These are phyloP conservation scores for Capromys pilorides DNA, from an alignment of 2,797 vertebrate genomes.

Conservation along the genomic window DNA sequence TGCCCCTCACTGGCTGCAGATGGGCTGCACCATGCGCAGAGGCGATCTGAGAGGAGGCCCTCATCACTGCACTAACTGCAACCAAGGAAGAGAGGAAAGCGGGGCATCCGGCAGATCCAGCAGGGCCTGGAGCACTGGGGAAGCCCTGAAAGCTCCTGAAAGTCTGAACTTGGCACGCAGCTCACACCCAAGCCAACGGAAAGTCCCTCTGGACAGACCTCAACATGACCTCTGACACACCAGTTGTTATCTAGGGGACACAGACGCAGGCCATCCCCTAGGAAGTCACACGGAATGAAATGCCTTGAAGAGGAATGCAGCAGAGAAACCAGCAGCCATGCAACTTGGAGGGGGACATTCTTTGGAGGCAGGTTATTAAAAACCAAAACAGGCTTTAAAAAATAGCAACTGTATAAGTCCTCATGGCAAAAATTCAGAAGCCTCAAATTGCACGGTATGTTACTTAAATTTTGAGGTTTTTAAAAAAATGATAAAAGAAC, in stretches of 20 bases:
- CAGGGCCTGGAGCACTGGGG: not conserved
- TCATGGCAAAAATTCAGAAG: not conserved
- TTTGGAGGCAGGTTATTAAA: not conserved
- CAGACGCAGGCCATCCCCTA: not conserved
- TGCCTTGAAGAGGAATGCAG: not conserved
- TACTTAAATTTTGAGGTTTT: not conserved
- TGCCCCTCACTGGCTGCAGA: no score
- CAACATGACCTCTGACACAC: not conserved
- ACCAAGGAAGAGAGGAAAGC: not conserved
- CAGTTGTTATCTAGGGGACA: not conserved
- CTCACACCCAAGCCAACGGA: not conserved
- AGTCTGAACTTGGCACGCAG: not conserved
- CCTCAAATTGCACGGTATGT: not conserved
- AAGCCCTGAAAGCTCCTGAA: not conserved
- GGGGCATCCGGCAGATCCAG: not conserved
- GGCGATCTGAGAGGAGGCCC: not conserved
- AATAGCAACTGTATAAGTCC: not conserved
- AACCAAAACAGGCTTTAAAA: not conserved
- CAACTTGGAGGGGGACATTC: not conserved
- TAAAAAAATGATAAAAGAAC: not conserved
- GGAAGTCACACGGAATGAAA: not conserved
- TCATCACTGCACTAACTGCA: no score
- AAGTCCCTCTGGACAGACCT: not conserved
- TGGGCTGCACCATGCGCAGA: no score
- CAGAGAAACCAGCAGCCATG: not conserved